A percentile compares a stretch with the other conserved stretches of the same genome.
Evolutionary conservation across 2,888 invertebrate species (phyloP).

Genomic region (Choreutis nemorana): DNA sequence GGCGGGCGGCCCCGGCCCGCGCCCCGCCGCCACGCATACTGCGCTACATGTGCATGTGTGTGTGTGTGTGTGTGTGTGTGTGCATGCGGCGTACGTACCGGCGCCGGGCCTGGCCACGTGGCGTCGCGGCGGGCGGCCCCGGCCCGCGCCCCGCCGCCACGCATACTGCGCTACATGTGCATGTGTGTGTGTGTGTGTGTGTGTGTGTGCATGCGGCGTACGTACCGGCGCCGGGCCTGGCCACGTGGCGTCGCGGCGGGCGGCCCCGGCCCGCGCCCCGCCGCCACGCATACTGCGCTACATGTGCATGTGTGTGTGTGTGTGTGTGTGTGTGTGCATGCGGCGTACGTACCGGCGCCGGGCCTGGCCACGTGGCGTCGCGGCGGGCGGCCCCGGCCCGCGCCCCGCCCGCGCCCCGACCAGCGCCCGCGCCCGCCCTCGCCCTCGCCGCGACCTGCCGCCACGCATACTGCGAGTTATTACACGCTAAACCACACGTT

Average conservation of each 20-base stretch:
- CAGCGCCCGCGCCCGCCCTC: slow-evolving; percentile 19
- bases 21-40: no score
- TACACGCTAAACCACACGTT: no score
- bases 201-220: not conserved
- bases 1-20: no score
- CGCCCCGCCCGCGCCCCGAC: slow-evolving; percentile 22
- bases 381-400: slow-evolving; percentile 13
- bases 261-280: slow-evolving; percentile 13
- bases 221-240: slow-evolving; percentile 12
- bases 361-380: slow-evolving; percentile 19
- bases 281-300: no score
- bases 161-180: not conserved
- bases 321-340: not conserved
- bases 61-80: no score
- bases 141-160: not conserved
- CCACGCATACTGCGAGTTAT: slow-evolving; percentile 26
- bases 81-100: no score
- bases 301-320: not conserved
- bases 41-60: no score
- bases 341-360: slow-evolving; percentile 13
- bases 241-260: slow-evolving; percentile 18
- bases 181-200: not conserved
- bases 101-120: no score
- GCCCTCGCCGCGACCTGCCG: slow-evolving; percentile 26
- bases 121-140: no score